Conservation (phyloP, 2,888 invertebrate genomes). For the Melinaea marsaeus region DNA sequence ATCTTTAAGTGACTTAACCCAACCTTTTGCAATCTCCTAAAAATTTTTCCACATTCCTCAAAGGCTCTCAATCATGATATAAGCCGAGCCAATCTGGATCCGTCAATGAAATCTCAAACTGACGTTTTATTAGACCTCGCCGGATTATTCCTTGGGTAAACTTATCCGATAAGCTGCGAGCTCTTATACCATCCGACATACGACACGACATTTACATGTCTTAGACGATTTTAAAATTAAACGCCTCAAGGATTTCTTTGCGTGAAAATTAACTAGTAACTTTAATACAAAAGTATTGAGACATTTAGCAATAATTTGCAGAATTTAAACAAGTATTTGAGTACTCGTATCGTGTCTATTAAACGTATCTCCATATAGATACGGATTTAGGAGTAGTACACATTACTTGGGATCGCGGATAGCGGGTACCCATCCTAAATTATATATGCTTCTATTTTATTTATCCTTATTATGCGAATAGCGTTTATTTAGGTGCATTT, state of each 20-base stretch:
- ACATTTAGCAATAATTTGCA: no score
- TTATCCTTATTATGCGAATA: not conserved
- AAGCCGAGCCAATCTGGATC: slow-evolving; percentile 17
- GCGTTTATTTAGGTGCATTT: no score
- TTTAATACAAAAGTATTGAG: no score
- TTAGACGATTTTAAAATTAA: no score
- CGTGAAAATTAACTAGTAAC: no score
- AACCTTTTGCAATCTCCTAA: not conserved
- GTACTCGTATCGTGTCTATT: no score
- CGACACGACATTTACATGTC: slow-evolving; percentile 4
- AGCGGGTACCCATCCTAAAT: slow-evolving; percentile 16
- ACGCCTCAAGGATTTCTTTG: no score
- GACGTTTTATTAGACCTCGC: slow-evolving; percentile 21
- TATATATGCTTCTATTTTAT: not conserved
- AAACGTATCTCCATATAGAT: slow-evolving; percentile 8
- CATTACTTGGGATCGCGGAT: slow-evolving; percentile 19
- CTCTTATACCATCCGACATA: slow-evolving; percentile 18
- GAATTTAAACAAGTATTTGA: no score
- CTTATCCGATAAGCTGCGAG: slow-evolving; percentile 26
- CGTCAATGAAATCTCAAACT: slow-evolving; percentile 28
- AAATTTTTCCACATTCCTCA: not conserved
- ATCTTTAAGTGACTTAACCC: not conserved
- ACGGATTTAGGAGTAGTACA: slow-evolving; percentile 15
- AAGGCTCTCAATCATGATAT: slow-evolving; percentile 14
- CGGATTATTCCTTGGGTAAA: slow-evolving; percentile 22